These are phyloP conservation scores for Oncorhynchus keta DNA, from an alignment of 2,113 vertebrate genomes.

Conservation along the genomic window DNA sequence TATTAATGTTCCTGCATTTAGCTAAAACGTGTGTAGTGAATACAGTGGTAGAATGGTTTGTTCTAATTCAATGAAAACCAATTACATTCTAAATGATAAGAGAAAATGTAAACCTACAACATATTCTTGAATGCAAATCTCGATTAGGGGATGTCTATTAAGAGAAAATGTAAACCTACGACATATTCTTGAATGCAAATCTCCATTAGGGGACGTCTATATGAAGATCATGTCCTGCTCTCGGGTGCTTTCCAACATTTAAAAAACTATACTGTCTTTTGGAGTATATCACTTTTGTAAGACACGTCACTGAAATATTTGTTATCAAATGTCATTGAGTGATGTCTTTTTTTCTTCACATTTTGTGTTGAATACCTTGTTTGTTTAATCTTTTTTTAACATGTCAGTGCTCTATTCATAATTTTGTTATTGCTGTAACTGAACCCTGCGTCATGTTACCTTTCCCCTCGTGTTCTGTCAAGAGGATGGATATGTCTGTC, in stretches of 20 bases:
- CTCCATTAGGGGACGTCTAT: conserved; percentile 35
- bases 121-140: conserved; percentile 36
- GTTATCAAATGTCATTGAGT: conserved; percentile 44
- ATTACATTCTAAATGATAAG: conserved; percentile 41
- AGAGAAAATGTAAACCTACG: conserved; percentile 52
- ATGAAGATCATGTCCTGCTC: conserved; percentile 29
- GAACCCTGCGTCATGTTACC: conserved; percentile 12
- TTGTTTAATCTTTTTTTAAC: conserved; percentile 29
- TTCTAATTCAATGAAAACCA: conserved; percentile 42
- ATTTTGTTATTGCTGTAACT: conserved; percentile 34
- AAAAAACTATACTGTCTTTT: conserved; percentile 46
- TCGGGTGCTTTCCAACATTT: conserved; percentile 50
- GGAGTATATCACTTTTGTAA: conserved; percentile 54
- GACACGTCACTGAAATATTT: conserved; percentile 54
- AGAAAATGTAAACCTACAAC: conserved; percentile 52
- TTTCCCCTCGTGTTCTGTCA: conserved; percentile 35
- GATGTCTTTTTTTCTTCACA: conserved; percentile 41
- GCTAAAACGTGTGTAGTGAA: conserved; percentile 51
- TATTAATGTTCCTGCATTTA: conserved; percentile 60
- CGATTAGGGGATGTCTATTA: conserved; percentile 38
- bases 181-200: conserved; percentile 38
- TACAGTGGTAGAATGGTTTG: conserved; percentile 43
- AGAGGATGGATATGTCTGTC: conserved; percentile 25
- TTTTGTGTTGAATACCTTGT: conserved; percentile 51
- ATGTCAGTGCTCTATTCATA: conserved; percentile 7